Base-by-base conservation (phyloP, 2,797 vertebrate genomes). In the Nasua narica region DNA sequence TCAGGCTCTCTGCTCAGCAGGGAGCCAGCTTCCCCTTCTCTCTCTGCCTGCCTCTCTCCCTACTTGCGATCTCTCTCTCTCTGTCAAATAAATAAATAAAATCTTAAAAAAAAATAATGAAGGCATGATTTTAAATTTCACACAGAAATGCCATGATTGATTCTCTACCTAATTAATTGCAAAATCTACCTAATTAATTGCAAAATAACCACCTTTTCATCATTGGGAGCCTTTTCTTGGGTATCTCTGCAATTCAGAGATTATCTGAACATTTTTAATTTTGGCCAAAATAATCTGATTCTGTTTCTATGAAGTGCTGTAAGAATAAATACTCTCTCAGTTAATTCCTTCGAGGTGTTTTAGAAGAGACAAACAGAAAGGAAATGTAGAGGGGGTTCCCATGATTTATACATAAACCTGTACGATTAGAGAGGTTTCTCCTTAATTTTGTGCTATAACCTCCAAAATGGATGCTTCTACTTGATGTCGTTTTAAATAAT, bases 401-500 rank as follows among this genome's bases (percentile, higher is more conserved):
- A 43, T 78, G 43, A 72, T 92, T 94, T 92, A 37, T 50, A 32
- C 23, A n/a, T 58, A 82, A 67, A n/a, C 27, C 50, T 79, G 0
- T 77, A 25, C 54, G 29, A 81, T 81, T 77, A 60, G 82, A 96
- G 37, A 72, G 86, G 35, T 67, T 95, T 92, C 69, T 90, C 16
- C 79, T 74, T 87, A 58, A 43, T 76, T 90, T 93, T 82, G 43
- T 78, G 35, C 21, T 58, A 1, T 74, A 77, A 94, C 43, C 40
- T 95, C 67, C 48, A 62, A 84, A 95, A 90, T 67, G 52, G 56
- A 56, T 89, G 54, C 52, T 92, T 92, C 74, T 96, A 10, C 18
- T 94, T 95, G 43, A 67, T 90, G 11, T 84, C 15, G n/a, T 95
- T 96, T 95, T 97, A 83, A 87, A 72, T 67, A 43, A 65, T 87